Evolutionary conservation across 2,113 vertebrate species (phyloP), one percentile per base, ranked within the genome.

Genomic region (Choloepus hoffmanni): DNA sequence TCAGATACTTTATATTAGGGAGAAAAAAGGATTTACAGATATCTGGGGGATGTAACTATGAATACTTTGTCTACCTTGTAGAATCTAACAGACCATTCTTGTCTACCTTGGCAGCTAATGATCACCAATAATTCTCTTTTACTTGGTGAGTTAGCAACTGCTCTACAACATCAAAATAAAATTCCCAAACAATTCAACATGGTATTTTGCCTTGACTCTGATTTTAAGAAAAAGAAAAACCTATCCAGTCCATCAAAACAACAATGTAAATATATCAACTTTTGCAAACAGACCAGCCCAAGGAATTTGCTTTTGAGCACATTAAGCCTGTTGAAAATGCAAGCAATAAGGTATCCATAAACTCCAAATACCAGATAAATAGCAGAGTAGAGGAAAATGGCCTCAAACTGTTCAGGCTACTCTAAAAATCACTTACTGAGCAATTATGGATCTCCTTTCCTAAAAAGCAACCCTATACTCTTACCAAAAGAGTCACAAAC

Each of bases 201-300:
- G 8, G 63, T 72, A 89, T 76, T 97, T 92, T 21, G 65, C 16
- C n/a, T 93, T 83, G 7, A 92, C 55, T 89, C 62, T 76, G 87
- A 89, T 85, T 93, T 92, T 95, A n/a, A 97, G 58, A 45, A 73
- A 88, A 70, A 74, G 3, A 43, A n/a, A 95, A 83, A 67, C 48
- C 87, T 94, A 89, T 89, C 53, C 87, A 90, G 70, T 74, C 63
- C 86, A 96, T 40, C 76, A 90, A 94, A 97, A 81, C 96, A 96
- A 88, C 67, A 95, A 78, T 68, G 19, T 76, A 97, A 93, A 77
- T 48, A 88, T 62, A 68, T 81, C 70, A 96, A 90, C 67, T 92
- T 93, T 36, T 95, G 63, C 53, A 94, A 97, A 96, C 85, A 96
- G 84, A 96, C 89, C 84, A 96, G 95, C 89, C 89, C 91, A 96